Conservation (phyloP, 2,888 invertebrate species). For the Aleiodes leptofemur region DNA sequence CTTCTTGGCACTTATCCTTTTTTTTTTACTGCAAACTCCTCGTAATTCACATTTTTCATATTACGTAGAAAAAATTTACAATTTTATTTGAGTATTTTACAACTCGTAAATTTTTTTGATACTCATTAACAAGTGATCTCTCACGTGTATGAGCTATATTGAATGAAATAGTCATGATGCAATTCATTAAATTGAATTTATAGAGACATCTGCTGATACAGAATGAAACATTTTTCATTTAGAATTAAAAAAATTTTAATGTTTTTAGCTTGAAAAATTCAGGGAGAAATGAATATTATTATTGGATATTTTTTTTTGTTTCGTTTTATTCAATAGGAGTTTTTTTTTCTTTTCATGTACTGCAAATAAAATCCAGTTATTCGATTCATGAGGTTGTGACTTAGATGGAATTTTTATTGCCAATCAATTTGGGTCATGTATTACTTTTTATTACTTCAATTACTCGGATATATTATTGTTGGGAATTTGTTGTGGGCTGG, state of each 20-base stretch:
- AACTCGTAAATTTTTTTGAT: background rate
- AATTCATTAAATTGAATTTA: constrained; percentile 1
- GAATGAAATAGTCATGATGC: background rate
- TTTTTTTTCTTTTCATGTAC: too few relatives aligned
- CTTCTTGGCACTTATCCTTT: constrained; percentile 1
- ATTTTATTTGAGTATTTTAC: too few relatives aligned
- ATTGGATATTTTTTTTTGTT: background rate
- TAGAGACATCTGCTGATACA: constrained; percentile 19
- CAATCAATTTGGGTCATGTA: background rate
- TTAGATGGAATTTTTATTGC: too few relatives aligned
- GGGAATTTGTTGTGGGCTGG: background rate
- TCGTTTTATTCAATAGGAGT: too few relatives aligned
- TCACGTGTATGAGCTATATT: background rate
- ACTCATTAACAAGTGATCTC: background rate
- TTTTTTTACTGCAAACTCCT: constrained; percentile 18
- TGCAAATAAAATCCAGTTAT: too few relatives aligned
- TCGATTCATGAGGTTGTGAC: too few relatives aligned
- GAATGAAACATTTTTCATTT: constrained; percentile 4
- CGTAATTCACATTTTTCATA: background rate
- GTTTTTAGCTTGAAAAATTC: background rate
- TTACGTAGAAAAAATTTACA: background rate
- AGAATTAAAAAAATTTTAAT: background rate
- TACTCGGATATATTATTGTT: background rate
- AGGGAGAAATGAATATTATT: background rate
- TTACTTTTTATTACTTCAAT: background rate